Evolutionary conservation across 1,140 invertebrate species (phyloP).

Genomic region (Diuraphis noxia): DNA sequence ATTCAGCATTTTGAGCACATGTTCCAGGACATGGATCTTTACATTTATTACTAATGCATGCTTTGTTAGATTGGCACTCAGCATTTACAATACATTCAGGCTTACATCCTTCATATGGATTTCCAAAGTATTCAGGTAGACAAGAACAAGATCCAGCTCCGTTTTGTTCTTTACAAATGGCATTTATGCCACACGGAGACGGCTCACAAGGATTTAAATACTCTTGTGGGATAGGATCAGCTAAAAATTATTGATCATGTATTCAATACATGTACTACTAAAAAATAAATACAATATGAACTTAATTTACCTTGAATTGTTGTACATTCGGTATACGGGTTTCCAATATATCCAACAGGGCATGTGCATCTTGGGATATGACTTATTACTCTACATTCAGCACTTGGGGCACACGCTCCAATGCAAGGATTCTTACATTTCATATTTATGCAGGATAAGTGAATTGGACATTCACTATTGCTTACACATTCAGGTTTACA

Average conservation of each 20-base stretch:
- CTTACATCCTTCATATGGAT: slow-evolving; percentile 65
- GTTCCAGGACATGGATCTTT: slow-evolving; percentile 71
- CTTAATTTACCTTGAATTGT: slow-evolving; percentile 57
- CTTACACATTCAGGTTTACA: slow-evolving; percentile 70
- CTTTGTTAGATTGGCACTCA: slow-evolving; percentile 68
- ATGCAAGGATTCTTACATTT: slow-evolving; percentile 73
- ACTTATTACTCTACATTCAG: slow-evolving; percentile 70
- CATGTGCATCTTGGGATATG: slow-evolving; percentile 70
- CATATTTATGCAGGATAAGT: slow-evolving; percentile 69
- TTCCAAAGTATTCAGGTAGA: slow-evolving; percentile 63
- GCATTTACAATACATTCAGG: slow-evolving; percentile 72
- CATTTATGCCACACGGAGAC: slow-evolving; percentile 74
- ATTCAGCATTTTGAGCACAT: slow-evolving; percentile 70
- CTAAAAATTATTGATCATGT: slow-evolving; percentile 5
- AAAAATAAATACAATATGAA: background rate
- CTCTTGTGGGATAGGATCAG: slow-evolving; percentile 55
- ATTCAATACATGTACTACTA: background rate
- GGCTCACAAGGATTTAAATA: slow-evolving; percentile 65
- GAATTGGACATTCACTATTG: slow-evolving; percentile 67
- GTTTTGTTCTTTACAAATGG: slow-evolving; percentile 69
- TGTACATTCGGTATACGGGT: slow-evolving; percentile 66
- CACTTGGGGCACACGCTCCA: slow-evolving; percentile 67
- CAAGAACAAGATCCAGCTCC: slow-evolving; percentile 71
- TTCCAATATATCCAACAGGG: slow-evolving; percentile 64
- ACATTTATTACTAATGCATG: slow-evolving; percentile 71